phyloP scores from a whole-genome alignment of 2,888 invertebrate genomes.

The Eristalis intricaria region DNA sequence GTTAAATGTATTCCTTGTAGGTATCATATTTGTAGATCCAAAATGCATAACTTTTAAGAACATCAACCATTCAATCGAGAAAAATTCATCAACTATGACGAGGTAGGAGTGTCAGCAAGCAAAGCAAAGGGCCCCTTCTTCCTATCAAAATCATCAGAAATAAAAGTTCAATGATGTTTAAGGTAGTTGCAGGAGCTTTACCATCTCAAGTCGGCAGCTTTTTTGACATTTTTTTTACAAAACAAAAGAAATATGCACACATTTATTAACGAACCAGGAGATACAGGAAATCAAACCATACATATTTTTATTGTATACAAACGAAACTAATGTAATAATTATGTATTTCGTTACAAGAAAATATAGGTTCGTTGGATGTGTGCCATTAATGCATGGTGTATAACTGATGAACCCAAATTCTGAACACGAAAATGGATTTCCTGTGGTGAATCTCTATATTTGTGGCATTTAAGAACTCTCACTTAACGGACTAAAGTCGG shows the following conservation, averaged over 20 bases:
- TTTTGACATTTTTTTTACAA: slow-evolving; percentile 26
- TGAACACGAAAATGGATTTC: background rate
- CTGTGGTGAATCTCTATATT: background rate
- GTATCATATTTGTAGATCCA: slow-evolving; percentile 17
- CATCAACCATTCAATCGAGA: slow-evolving; percentile 22
- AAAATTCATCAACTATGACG: slow-evolving; percentile 38
- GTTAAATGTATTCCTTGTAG: slow-evolving; percentile 25
- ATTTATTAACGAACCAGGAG: slow-evolving; percentile 42
- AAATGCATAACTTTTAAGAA: slow-evolving; percentile 7
- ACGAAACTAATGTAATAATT: slow-evolving; percentile 58
- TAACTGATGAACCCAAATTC: background rate
- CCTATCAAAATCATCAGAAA: slow-evolving; percentile 30
- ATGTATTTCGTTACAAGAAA: slow-evolving; percentile 57
- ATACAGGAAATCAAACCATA: slow-evolving; percentile 65
- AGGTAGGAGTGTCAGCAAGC: slow-evolving; percentile 60
- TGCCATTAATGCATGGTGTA: background rate
- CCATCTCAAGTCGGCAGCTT: slow-evolving; percentile 57
- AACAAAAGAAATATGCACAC: slow-evolving; percentile 41
- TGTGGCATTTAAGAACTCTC: background rate
- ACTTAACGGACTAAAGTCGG: background rate
- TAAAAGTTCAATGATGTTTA: slow-evolving; percentile 47
- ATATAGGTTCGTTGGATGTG: slow-evolving; percentile 27
- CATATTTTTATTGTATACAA: slow-evolving; percentile 18
- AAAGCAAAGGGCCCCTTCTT: slow-evolving; percentile 46
- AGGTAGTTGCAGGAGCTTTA: slow-evolving; percentile 70